These are phyloP conservation scores for Corythornis cristatus DNA, from an alignment of 2,113 vertebrate genomes.

Conservation along the genomic window DNA sequence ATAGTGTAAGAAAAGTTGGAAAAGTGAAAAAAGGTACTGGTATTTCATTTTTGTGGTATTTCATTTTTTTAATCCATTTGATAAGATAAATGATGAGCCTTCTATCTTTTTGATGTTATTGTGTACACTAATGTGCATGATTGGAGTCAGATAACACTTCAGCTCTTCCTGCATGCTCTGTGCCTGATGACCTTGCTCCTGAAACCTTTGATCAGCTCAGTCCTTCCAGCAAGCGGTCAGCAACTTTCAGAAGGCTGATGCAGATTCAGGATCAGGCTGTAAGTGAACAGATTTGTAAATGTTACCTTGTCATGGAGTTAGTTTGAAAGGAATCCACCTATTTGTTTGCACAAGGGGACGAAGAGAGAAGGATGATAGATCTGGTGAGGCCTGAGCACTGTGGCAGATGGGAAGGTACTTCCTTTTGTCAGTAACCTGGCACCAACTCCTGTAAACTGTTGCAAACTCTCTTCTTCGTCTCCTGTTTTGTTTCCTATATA, in stretches of 20 bases:
- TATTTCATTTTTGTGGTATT: background rate
- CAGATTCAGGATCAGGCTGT: background rate
- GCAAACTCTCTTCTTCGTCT: background rate
- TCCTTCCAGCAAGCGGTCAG: background rate
- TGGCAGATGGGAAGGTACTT: background rate
- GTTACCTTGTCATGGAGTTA: background rate
- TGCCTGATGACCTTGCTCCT: background rate
- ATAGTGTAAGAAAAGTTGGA: background rate
- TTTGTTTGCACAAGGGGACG: background rate
- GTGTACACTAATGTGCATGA: background rate
- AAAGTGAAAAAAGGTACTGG: background rate
- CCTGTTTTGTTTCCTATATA: background rate
- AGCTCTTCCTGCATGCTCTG: background rate
- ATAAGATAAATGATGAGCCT: background rate
- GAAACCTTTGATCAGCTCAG: background rate
- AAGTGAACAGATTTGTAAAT: background rate
- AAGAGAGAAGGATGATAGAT: background rate
- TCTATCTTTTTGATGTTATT: background rate
- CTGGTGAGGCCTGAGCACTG: background rate
- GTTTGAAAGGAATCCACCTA: background rate
- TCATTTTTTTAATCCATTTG: background rate
- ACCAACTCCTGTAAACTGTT: background rate
- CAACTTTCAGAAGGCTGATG: accelerated
- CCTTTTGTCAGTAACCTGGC: background rate
- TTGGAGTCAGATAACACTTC: background rate